These are phyloP conservation scores for Oxytorus armatus DNA, from an alignment of 2,888 invertebrate genomes.

Conservation along the genomic window DNA sequence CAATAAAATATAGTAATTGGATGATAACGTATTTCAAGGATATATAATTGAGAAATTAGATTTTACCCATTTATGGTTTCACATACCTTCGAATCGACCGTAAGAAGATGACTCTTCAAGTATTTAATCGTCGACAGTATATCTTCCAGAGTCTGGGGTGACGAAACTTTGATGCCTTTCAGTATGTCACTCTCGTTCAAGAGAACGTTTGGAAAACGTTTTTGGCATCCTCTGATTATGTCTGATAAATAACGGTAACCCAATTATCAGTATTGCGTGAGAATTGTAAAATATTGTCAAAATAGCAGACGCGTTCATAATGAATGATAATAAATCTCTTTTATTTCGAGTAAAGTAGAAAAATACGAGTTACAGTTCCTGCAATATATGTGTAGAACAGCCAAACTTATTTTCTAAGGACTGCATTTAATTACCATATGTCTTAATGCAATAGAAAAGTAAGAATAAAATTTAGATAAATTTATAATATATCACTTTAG, in stretches of 20 bases:
- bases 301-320: not conserved
- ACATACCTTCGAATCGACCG: conserved; percentile 61
- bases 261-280: not conserved
- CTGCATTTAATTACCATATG: not conserved
- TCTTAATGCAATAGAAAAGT: not conserved
- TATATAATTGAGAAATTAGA: not conserved
- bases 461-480: not conserved
- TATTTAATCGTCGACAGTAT: conserved; percentile 81
- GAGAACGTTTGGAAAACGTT: conserved; percentile 64
- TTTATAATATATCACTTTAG: not conserved
- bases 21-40: not conserved
- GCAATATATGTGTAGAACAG: not conserved
- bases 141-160: conserved; percentile 80
- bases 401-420: too few relatives aligned
- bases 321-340: not conserved
- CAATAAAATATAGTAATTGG: too few relatives aligned
- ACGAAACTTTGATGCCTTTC: conserved; percentile 71
- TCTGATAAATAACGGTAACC: conserved; percentile 66
- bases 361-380: not conserved
- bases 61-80: not conserved
- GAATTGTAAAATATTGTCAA: not conserved
- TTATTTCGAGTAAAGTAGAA: not conserved
- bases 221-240: conserved; percentile 70
- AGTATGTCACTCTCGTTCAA: conserved; percentile 69
- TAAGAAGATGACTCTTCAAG: conserved; percentile 77